Percentiles rank a stretch among this genome's conserved stretches.
phyloP scores from a whole-genome alignment of 1,140 invertebrate genomes.

The Mactra quadrangularis region DNA sequence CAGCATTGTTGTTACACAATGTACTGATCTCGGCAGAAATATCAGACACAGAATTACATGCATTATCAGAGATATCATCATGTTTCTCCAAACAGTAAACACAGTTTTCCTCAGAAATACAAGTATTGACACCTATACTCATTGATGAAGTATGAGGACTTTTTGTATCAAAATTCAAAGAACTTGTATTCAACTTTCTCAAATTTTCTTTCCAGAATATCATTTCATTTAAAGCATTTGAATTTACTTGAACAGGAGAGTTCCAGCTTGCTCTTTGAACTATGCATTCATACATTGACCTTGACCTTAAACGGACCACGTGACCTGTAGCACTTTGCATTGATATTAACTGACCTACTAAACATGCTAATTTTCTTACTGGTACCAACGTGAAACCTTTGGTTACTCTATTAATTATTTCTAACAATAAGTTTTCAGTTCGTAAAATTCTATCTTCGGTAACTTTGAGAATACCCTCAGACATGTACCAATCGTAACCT shows the following conservation, averaged over 20 bases:
- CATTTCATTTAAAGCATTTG: not conserved
- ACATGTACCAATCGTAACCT: too few species aligned
- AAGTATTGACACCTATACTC: too few species aligned
- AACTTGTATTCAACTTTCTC: not conserved
- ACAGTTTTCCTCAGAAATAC: too few species aligned
- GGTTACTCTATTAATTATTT: too few species aligned
- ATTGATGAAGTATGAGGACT: too few species aligned
- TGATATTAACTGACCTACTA: slow-evolving; percentile 34
- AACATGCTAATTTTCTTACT: slow-evolving; percentile 22
- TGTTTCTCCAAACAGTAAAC: too few species aligned
- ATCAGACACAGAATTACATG: too few species aligned
- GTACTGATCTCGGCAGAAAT: too few species aligned
- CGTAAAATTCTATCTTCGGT: slow-evolving; percentile 2
- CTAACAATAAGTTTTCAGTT: too few species aligned
- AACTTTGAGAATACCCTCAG: not conserved
- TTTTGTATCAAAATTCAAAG: too few species aligned
- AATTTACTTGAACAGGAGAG: not conserved
- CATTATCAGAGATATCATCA: too few species aligned
- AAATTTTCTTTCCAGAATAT: slow-evolving; percentile 19
- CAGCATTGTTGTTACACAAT: too few species aligned
- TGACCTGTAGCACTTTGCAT: slow-evolving; percentile 17
- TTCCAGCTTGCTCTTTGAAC: slow-evolving; percentile 19
- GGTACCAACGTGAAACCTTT: not conserved
- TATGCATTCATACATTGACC: slow-evolving; percentile 19
- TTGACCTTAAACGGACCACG: slow-evolving; percentile 4